Conservation (phyloP, 92 coral and sea anemone genomes). For the Nematostella vectensis region DNA sequence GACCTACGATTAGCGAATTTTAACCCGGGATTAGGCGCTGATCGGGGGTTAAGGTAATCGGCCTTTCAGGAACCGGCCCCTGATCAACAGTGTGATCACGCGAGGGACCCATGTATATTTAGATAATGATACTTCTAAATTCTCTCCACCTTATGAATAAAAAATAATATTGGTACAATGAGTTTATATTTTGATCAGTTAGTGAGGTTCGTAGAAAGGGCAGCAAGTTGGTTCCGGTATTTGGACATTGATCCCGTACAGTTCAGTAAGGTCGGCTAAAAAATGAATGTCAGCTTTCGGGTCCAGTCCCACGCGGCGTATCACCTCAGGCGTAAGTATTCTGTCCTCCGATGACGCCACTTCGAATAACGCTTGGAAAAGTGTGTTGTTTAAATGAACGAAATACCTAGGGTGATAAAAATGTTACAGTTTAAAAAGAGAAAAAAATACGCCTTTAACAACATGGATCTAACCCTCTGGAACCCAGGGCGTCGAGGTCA, state of each 20-base stretch:
- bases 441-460: neutral
- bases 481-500: too few species aligned
- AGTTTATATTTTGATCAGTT: too few species aligned
- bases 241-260: constrained; percentile 77
- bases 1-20: too few species aligned
- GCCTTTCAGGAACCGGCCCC: too few species aligned
- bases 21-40: too few species aligned
- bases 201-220: constrained; percentile 47
- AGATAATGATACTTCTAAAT: too few species aligned
- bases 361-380: constrained; percentile 85
- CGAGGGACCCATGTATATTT: too few species aligned
- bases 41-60: too few species aligned
- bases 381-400: constrained; percentile 78
- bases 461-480: neutral
- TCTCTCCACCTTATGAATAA: too few species aligned
- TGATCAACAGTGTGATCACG: too few species aligned
- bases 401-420: constrained; percentile 53
- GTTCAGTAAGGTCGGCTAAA: constrained; percentile 75
- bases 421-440: neutral
- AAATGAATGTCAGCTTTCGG: constrained; percentile 78
- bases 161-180: too few species aligned
- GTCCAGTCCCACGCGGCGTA: constrained; percentile 78
- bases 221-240: constrained; percentile 89
- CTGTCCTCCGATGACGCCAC: constrained; percentile 92
- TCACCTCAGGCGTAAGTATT: constrained; percentile 60